A percentile compares a stretch with the other conserved stretches of the same genome.
These are phyloP conservation scores for Grammatotria lemairii DNA, from an alignment of 2,113 vertebrate genomes.

Conservation along the genomic window DNA sequence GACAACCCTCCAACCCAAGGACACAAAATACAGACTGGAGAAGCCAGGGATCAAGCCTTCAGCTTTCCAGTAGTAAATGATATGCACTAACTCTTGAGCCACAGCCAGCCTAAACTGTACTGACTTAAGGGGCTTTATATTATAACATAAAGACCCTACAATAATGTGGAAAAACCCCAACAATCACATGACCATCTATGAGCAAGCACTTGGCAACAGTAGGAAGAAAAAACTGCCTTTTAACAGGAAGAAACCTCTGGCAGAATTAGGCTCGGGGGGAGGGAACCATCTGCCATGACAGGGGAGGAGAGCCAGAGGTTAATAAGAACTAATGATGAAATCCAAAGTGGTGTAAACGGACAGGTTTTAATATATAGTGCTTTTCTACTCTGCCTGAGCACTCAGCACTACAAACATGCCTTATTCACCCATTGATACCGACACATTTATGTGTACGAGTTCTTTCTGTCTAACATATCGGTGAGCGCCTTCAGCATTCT, in stretches of 20 bases:
- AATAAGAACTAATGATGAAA: neutral
- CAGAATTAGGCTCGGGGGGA: neutral
- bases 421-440: neutral
- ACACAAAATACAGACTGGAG: neutral
- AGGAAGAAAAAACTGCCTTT: neutral
- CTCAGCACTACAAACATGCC: neutral
- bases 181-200: neutral
- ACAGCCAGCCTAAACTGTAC: neutral
- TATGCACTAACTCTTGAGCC: neutral
- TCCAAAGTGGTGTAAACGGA: neutral
- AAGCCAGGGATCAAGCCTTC: neutral
- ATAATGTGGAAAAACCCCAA: neutral
- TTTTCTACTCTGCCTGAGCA: neutral
- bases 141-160: neutral
- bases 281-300: neutral
- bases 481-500: neutral
- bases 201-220: neutral
- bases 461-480: neutral
- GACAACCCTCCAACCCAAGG: neutral
- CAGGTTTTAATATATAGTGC: neutral
- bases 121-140: neutral
- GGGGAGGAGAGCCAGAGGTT: neutral
- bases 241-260: neutral
- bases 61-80: neutral
- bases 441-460: neutral